These are phyloP conservation scores for Pempheris klunzingeri DNA, from an alignment of 2,797 vertebrate species.

Conservation along the genomic window DNA sequence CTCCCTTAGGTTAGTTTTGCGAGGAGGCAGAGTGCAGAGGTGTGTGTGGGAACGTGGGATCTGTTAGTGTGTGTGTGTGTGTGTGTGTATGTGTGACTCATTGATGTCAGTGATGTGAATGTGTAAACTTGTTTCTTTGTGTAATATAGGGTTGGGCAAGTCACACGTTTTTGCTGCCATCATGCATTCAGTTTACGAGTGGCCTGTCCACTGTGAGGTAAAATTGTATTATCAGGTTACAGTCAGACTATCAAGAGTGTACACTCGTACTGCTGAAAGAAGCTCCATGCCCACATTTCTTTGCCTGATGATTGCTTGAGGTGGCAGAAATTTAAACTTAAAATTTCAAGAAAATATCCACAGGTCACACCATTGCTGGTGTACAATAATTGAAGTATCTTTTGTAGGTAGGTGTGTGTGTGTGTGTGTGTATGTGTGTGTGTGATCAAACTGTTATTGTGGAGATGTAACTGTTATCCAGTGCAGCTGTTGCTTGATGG, in stretches of 20 bases:
- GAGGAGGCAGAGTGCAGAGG: constrained; percentile 52
- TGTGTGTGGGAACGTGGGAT: constrained; percentile 51
- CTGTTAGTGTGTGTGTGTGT: constrained; percentile 21
- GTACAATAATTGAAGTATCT: not conserved
- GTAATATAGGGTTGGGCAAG: constrained; percentile 26
- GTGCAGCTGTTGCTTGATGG: constrained; percentile 56
- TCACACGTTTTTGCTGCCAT: not conserved
- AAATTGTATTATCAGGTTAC: not conserved
- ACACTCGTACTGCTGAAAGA: not conserved
- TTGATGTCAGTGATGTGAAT: constrained; percentile 50
- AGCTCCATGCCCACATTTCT: not conserved
- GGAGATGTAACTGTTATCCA: constrained; percentile 55
- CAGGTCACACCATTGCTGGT: not conserved
- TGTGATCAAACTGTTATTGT: constrained; percentile 54
- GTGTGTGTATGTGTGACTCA: constrained; percentile 53
- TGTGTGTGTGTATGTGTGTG: constrained; percentile 38
- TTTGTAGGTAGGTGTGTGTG: constrained; percentile 15
- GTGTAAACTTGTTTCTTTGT: constrained; percentile 44
- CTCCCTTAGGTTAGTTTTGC: constrained; percentile 62
- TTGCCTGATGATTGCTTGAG: not conserved
- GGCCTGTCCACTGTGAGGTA: not conserved
- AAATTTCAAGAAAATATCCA: not conserved
- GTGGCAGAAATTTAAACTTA: not conserved
- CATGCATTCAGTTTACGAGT: not conserved
- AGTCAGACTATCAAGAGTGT: not conserved